These are phyloP conservation scores for Ptychochromis oligacanthus DNA, from an alignment of 2,113 vertebrate species.

Conservation along the genomic window DNA sequence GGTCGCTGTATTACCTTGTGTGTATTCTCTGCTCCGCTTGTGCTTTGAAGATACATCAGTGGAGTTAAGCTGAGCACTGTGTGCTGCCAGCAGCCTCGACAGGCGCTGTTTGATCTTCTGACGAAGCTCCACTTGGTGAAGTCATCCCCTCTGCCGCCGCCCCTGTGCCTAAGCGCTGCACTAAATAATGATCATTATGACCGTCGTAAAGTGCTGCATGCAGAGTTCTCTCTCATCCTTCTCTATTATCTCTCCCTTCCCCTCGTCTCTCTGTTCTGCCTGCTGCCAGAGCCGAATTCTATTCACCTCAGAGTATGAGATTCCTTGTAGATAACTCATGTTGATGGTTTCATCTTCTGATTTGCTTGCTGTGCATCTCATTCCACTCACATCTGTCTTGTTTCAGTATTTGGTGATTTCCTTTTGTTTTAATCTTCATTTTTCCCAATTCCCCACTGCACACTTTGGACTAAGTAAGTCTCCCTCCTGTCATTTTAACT, in stretches of 20 bases:
- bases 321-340: not conserved
- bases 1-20: not conserved
- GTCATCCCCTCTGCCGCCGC: constrained; percentile 24
- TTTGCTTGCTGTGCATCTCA: not conserved
- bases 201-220: constrained; percentile 68
- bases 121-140: constrained; percentile 43
- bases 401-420: constrained; percentile 10
- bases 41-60: constrained; percentile 47
- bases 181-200: constrained; percentile 75
- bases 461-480: constrained; percentile 21
- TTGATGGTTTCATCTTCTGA: constrained; percentile 15
- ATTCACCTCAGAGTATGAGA: not conserved
- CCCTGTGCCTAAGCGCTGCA: constrained; percentile 46
- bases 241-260: constrained; percentile 48
- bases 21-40: not conserved
- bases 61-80: constrained; percentile 4
- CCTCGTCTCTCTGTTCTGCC: constrained; percentile 2
- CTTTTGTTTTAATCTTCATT: constrained; percentile 6
- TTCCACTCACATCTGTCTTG: not conserved
- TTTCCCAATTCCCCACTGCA: not conserved
- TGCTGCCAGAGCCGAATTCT: constrained; percentile 5
- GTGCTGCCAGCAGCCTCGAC: constrained; percentile 23
- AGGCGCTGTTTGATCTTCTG: constrained; percentile 54
- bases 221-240: constrained; percentile 55
- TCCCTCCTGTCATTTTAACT: constrained; percentile 15